Conservation (phyloP, 2,113 vertebrate species). For the Semicossyphus pulcher region DNA sequence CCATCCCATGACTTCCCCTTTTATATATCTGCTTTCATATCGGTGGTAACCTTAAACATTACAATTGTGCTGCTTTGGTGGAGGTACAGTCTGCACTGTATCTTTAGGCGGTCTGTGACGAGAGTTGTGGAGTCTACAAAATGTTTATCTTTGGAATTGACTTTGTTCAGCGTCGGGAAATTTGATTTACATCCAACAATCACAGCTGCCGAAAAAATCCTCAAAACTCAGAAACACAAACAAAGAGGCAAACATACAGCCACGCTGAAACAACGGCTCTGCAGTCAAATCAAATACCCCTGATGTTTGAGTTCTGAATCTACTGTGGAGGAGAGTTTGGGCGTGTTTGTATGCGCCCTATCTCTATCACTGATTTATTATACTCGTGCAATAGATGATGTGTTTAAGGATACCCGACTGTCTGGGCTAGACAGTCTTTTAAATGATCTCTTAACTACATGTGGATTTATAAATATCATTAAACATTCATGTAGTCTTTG, state of each 20-base stretch:
- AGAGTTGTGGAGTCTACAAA: not conserved
- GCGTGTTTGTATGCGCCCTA: not conserved
- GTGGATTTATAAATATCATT: not conserved
- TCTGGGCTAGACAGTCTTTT: not conserved
- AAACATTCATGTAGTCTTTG: not conserved
- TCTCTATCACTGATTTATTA: not conserved
- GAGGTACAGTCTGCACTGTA: not conserved
- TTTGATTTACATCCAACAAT: conserved; percentile 1
- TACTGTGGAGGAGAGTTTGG: not conserved
- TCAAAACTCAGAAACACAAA: not conserved
- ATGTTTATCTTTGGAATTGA: not conserved
- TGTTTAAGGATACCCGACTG: not conserved
- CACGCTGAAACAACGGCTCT: not conserved
- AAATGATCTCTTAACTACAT: too few species aligned
- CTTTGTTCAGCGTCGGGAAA: not conserved
- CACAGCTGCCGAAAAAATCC: not conserved
- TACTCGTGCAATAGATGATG: not conserved
- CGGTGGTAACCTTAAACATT: too few species aligned
- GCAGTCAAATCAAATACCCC: not conserved
- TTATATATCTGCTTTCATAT: too few species aligned
- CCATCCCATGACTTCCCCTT: too few species aligned
- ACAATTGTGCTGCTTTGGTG: not conserved
- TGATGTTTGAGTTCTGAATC: not conserved
- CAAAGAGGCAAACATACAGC: not conserved
- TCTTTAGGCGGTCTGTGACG: not conserved